A percentile compares a stretch with the other conserved stretches of the same genome.
phyloP scores from a whole-genome alignment of 1,140 invertebrate species.

The Probaryconus sp. region DNA sequence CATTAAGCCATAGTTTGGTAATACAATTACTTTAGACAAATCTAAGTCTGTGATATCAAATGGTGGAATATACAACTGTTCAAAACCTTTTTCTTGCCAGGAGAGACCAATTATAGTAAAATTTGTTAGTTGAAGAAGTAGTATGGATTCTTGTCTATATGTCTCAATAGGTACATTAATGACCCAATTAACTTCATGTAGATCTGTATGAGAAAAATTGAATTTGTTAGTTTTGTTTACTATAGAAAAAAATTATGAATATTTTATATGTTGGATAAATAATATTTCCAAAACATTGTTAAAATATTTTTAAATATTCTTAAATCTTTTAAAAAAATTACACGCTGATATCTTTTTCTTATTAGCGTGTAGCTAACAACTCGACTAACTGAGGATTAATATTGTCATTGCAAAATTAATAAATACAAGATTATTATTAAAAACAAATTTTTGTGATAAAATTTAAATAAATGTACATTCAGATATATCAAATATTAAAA shows the following conservation, averaged over 20 bases:
- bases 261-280: conserved; percentile 1
- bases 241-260: no score
- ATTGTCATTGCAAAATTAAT: no score
- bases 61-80: conserved; percentile 46
- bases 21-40: conserved; percentile 56
- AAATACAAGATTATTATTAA: no score
- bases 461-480: no score
- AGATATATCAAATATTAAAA: no score
- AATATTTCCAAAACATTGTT: no score
- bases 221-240: background rate
- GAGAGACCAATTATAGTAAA: conserved; percentile 50
- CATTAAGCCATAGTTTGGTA: conserved; percentile 68
- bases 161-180: conserved; percentile 61
- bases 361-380: no score
- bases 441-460: no score
- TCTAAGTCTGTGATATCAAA: conserved; percentile 50
- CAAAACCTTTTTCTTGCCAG: conserved; percentile 64
- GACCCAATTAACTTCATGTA: conserved; percentile 63
- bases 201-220: conserved; percentile 45
- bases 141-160: conserved; percentile 69
- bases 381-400: no score
- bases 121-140: conserved; percentile 67
- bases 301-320: no score
- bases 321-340: no score
- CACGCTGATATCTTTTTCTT: no score